Conservation (phyloP, 2,888 invertebrate genomes). For the Cheilosia vulpina region DNA sequence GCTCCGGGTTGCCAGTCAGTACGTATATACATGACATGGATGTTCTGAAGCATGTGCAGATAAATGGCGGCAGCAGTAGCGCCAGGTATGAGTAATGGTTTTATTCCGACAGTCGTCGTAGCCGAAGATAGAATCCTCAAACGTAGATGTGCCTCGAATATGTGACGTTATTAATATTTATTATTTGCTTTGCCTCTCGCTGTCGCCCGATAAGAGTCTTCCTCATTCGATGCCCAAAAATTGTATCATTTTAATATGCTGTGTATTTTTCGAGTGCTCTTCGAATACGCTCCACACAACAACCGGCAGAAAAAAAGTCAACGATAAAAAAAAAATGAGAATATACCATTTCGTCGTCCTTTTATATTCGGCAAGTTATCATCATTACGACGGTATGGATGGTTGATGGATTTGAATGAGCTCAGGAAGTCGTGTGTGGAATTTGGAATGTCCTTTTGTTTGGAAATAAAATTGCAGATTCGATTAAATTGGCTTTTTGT, state of each 20-base stretch:
- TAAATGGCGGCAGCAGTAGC: conserved; percentile 54
- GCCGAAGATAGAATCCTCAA: conserved; percentile 62
- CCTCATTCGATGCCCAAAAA: conserved; percentile 53
- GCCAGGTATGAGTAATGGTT: conserved; percentile 74
- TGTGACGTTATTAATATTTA: conserved; percentile 75
- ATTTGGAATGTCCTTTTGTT: conserved; percentile 47
- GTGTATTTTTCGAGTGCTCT: conserved; percentile 42
- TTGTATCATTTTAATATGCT: conserved; percentile 64
- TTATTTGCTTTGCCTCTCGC: conserved; percentile 64
- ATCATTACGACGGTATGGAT: conserved; percentile 40
- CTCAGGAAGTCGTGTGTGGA: conserved; percentile 60
- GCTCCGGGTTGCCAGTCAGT: conserved; percentile 4
- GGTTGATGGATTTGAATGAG: conserved; percentile 59
- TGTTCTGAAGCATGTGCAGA: conserved; percentile 52
- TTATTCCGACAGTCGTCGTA: conserved; percentile 65
- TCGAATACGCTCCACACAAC: conserved; percentile 20
- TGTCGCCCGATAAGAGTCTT: conserved; percentile 51
- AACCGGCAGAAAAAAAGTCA: neutral
- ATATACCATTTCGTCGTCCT: conserved; percentile 29
- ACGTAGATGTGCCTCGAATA: conserved; percentile 65
- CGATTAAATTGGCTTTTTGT: conserved; percentile 41
- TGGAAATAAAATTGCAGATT: conserved; percentile 12
- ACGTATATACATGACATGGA: neutral
- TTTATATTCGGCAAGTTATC: conserved; percentile 50
- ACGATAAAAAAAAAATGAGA: neutral